Conservation (phyloP, 1,140 invertebrate genomes). For the Drosophila miranda region DNA sequence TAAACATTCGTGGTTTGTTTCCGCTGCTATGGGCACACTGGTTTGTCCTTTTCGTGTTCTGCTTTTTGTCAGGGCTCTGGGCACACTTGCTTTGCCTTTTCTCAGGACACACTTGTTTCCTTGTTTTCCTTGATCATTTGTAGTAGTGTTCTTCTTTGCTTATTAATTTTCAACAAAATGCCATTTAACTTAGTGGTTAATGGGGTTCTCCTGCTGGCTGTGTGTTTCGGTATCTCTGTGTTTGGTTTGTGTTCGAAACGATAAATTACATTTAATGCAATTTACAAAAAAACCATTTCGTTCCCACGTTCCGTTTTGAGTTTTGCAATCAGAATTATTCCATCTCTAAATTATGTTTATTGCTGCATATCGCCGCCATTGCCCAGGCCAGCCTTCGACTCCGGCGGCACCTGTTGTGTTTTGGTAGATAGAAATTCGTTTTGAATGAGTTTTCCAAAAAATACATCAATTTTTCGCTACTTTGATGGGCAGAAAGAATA, state of each 20-base stretch:
- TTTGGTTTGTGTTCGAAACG: conserved; percentile 30
- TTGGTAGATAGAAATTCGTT: conserved; percentile 5
- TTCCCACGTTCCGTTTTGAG: conserved; percentile 44
- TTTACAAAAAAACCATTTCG: conserved; percentile 64
- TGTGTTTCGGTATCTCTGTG: conserved; percentile 17
- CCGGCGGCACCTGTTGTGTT: conserved; percentile 85
- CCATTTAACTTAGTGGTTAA: conserved; percentile 51
- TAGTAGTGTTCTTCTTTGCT: conserved; percentile 28
- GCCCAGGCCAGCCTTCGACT: conserved; percentile 87
- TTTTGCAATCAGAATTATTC: conserved; percentile 52
- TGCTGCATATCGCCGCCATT: conserved; percentile 85
- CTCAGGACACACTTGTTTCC: too few species aligned
- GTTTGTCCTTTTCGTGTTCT: conserved; percentile 26
- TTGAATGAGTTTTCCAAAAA: conserved; percentile 43
- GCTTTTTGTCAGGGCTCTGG: background rate
- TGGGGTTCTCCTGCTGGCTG: conserved; percentile 3
- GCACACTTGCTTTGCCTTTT: background rate
- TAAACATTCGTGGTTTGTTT: conserved; percentile 35
- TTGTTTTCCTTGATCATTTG: too few species aligned
- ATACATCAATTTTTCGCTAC: conserved; percentile 10
- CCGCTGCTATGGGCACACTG: conserved; percentile 36
- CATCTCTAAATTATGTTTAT: conserved; percentile 55
- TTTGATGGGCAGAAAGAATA: conserved; percentile 23
- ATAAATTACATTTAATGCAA: conserved; percentile 72
- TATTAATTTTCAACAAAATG: conserved; percentile 73